These are phyloP conservation scores for Subacronicta megacephala DNA, from an alignment of 2,888 invertebrate genomes.

Conservation along the genomic window DNA sequence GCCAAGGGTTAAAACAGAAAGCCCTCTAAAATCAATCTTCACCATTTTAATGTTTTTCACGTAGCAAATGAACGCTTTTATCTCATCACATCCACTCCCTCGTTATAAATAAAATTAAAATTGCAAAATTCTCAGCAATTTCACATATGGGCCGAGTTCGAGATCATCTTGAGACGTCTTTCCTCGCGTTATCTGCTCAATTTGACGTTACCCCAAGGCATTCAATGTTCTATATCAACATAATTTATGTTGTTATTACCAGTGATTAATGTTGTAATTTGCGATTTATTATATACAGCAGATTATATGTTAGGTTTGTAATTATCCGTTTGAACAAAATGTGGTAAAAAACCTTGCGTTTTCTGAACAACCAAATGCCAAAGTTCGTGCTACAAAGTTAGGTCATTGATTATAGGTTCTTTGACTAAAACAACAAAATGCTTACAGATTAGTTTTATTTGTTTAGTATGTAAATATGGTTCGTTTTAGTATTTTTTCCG, in stretches of 20 bases:
- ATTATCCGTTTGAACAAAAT: conserved; percentile 45
- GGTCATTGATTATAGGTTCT: conserved; percentile 17
- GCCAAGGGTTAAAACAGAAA: no score
- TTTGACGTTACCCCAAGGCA: conserved; percentile 80
- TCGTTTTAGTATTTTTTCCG: not conserved
- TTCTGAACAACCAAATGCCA: conserved; percentile 28
- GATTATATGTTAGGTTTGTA: conserved; percentile 49
- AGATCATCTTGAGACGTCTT: conserved; percentile 81
- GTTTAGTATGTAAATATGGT: not conserved
- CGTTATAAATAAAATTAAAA: conserved; percentile 89
- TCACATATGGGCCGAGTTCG: conserved; percentile 85
- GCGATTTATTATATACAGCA: conserved; percentile 64
- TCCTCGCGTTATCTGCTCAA: conserved; percentile 77
- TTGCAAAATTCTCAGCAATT: conserved; percentile 88
- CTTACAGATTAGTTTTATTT: conserved; percentile 4
- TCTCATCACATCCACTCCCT: conserved; percentile 60
- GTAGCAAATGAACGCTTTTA: conserved; percentile 39
- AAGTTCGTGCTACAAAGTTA: conserved; percentile 21
- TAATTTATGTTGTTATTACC: conserved; percentile 85
- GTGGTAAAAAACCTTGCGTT: conserved; percentile 21
- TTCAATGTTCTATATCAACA: conserved; percentile 82
- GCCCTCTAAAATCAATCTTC: not conserved
- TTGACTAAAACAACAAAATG: conserved; percentile 16
- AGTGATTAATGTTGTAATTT: conserved; percentile 85
- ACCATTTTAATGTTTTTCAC: not conserved